These are phyloP conservation scores for Drosophila neonasuta DNA, from an alignment of 2,888 invertebrate genomes.

Conservation along the genomic window DNA sequence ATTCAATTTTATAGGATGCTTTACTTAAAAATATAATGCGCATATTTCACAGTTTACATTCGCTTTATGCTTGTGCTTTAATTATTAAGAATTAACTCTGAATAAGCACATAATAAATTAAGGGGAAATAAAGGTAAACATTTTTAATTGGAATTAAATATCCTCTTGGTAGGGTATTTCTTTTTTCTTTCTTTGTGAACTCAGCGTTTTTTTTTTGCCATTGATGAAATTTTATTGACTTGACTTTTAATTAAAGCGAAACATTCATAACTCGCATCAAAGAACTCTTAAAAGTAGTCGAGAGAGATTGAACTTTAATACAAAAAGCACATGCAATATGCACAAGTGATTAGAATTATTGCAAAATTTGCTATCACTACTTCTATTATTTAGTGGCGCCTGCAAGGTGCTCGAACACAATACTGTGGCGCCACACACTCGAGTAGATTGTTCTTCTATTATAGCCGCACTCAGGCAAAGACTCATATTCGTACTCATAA, in stretches of 20 bases:
- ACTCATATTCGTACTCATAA: constrained; percentile 15
- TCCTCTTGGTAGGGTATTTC: no score
- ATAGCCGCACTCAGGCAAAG: constrained; percentile 7
- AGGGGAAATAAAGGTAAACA: no score
- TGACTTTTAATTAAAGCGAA: constrained; percentile 14
- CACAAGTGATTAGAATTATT: constrained; percentile 50
- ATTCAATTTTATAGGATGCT: no score
- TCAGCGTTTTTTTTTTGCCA: neutral
- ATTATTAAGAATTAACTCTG: no score
- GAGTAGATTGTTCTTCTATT: constrained; percentile 6
- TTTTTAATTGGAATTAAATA: no score
- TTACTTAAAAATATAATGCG: no score
- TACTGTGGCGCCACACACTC: constrained; percentile 34
- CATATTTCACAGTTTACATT: no score
- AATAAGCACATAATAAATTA: no score
- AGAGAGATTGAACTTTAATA: constrained; percentile 19
- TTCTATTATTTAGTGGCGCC: constrained; percentile 51
- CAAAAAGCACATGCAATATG: constrained; percentile 29
- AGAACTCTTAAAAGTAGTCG: constrained; percentile 12
- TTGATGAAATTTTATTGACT: neutral
- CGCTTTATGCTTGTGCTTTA: no score
- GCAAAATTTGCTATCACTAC: constrained; percentile 53
- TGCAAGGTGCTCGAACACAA: constrained; percentile 33
- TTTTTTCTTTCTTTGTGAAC: neutral
- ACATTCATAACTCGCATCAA: neutral